phyloP scores from a whole-genome alignment of 2,888 invertebrate genomes.

The Cephus spinipes region DNA sequence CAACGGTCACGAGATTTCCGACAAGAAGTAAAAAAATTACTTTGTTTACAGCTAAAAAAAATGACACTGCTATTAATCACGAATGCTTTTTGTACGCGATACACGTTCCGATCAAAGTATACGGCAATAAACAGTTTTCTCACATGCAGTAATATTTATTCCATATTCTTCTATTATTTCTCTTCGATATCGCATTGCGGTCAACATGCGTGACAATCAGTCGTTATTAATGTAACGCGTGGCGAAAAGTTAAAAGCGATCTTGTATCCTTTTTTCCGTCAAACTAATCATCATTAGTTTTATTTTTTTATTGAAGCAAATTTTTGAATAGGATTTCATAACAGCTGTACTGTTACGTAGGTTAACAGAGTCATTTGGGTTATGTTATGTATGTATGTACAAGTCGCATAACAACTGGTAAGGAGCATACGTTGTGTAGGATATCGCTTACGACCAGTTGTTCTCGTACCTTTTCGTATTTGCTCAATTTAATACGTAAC shows the following conservation, averaged over 20 bases:
- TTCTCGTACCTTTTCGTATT: not conserved
- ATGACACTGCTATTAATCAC: not conserved
- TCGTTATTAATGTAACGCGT: not conserved
- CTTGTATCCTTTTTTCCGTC: not conserved
- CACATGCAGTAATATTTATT: not conserved
- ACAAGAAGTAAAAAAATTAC: not conserved
- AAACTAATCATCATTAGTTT: not conserved
- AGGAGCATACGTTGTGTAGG: not conserved
- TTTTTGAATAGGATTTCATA: not conserved
- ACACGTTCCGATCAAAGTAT: not conserved
- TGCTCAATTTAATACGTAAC: too few relatives aligned
- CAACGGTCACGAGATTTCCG: not conserved
- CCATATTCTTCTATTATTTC: not conserved
- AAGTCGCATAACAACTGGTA: not conserved
- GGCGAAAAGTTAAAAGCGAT: not conserved
- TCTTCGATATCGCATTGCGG: not conserved
- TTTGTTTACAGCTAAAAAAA: not conserved
- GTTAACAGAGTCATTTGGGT: not conserved
- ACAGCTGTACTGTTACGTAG: too few relatives aligned
- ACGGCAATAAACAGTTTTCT: not conserved
- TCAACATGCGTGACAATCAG: not conserved
- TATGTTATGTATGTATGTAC: not conserved
- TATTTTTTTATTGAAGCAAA: not conserved
- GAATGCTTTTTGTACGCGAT: not conserved
- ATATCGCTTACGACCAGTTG: not conserved